Percentiles rank a stretch among this genome's conserved stretches.
phyloP scores from a whole-genome alignment of 1,140 invertebrate species.

The Ephestia elutella region DNA sequence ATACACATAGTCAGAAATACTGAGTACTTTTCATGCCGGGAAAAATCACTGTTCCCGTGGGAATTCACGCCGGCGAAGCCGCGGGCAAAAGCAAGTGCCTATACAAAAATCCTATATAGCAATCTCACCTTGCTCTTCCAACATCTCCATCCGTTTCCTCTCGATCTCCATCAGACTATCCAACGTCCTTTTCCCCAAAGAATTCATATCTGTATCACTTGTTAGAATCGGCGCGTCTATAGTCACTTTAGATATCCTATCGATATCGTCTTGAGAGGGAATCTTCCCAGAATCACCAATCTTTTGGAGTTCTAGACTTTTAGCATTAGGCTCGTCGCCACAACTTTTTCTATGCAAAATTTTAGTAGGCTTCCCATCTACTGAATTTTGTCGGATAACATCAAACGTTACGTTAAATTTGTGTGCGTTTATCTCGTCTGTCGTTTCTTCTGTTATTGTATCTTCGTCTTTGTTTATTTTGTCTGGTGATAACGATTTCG shows the following conservation, averaged over 20 bases:
- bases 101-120: no score
- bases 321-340: conserved; percentile 61
- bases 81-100: no score
- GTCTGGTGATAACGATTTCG: conserved; percentile 60
- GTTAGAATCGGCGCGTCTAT: conserved; percentile 84
- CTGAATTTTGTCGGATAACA: conserved; percentile 15
- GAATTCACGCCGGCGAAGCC: no score
- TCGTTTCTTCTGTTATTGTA: conserved; percentile 43
- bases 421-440: conserved; percentile 24
- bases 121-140: conserved; percentile 91
- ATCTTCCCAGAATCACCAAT: conserved; percentile 67
- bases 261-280: conserved; percentile 88
- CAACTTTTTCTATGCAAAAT: conserved; percentile 66
- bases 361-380: conserved; percentile 25
- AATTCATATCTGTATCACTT: conserved; percentile 77
- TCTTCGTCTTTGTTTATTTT: conserved; percentile 43
- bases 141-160: conserved; percentile 87
- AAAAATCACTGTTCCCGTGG: no score
- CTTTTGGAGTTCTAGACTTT: conserved; percentile 37
- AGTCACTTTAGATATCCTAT: conserved; percentile 89
- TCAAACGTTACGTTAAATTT: conserved; percentile 28
- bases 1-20: no score
- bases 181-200: conserved; percentile 87
- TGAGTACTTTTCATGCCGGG: no score
- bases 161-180: conserved; percentile 93